Conservation (phyloP, 2,888 invertebrate genomes). For the Leucophora obtusa region DNA sequence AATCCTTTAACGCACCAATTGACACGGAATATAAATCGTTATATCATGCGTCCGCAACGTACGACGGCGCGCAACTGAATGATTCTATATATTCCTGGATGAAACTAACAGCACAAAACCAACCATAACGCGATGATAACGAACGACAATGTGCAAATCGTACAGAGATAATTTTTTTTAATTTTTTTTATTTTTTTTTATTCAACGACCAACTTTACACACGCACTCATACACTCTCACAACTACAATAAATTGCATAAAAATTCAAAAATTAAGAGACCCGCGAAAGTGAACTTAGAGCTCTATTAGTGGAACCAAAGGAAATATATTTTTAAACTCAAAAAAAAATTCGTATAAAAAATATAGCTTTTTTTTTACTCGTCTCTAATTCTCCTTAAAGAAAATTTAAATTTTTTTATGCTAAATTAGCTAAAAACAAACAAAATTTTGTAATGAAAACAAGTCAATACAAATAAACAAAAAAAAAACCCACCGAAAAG, state of each 20-base stretch:
- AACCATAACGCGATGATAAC: conserved; percentile 43
- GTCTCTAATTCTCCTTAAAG: neutral
- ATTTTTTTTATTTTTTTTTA: neutral
- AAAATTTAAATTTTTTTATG: neutral
- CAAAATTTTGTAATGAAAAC: neutral
- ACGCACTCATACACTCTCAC: conserved; percentile 19
- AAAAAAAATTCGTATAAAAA: neutral
- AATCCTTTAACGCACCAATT: conserved; percentile 55
- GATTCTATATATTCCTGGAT: conserved; percentile 65
- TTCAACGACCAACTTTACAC: conserved; percentile 9
- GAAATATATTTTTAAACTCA: neutral
- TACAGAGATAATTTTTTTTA: conserved; percentile 44
- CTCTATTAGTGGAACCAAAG: neutral
- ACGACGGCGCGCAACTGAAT: conserved; percentile 79
- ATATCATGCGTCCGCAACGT: conserved; percentile 76
- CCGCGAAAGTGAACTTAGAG: conserved; percentile 5
- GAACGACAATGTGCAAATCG: conserved; percentile 51
- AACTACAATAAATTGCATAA: neutral
- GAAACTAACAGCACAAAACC: conserved; percentile 36
- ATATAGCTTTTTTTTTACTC: neutral
- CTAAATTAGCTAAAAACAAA: neutral
- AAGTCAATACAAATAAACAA: neutral
- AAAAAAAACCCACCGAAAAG: conserved; percentile 49
- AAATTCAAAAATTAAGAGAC: neutral
- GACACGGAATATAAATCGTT: conserved; percentile 42